Conservation (phyloP, 1,140 invertebrate genomes). For the Parapsyche elsis region DNA sequence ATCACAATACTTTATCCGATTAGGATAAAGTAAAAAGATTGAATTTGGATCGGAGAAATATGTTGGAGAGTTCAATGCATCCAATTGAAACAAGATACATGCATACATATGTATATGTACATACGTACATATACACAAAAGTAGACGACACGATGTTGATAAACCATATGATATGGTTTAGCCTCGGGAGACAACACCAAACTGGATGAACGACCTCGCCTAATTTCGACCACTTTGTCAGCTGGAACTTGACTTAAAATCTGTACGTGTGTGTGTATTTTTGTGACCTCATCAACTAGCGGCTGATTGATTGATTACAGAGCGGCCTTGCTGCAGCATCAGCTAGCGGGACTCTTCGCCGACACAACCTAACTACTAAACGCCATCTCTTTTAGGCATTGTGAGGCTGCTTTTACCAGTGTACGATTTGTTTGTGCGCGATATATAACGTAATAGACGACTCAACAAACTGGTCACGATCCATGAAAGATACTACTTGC, state of each 20-base stretch:
- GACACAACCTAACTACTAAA: too few relatives aligned
- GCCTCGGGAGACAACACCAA: not conserved
- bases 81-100: not conserved
- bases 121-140: not conserved
- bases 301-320: slow-evolving; percentile 33
- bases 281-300: slow-evolving; percentile 17
- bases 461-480: too few relatives aligned
- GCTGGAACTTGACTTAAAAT: not conserved
- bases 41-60: too few relatives aligned
- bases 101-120: not conserved
- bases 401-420: too few relatives aligned
- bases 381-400: too few relatives aligned
- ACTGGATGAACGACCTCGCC: slow-evolving; percentile 11
- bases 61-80: too few relatives aligned
- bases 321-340: slow-evolving; percentile 25
- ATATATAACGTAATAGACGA: too few relatives aligned
- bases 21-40: too few relatives aligned
- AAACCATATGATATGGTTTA: not conserved
- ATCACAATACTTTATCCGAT: too few relatives aligned
- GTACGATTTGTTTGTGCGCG: too few relatives aligned
- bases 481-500: too few relatives aligned
- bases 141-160: not conserved
- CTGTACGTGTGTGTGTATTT: not conserved
- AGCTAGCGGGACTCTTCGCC: slow-evolving; percentile 15
- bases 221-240: slow-evolving; percentile 22